These are phyloP conservation scores for Probosciger aterrimus DNA, from an alignment of 2,113 vertebrate species.

Conservation along the genomic window DNA sequence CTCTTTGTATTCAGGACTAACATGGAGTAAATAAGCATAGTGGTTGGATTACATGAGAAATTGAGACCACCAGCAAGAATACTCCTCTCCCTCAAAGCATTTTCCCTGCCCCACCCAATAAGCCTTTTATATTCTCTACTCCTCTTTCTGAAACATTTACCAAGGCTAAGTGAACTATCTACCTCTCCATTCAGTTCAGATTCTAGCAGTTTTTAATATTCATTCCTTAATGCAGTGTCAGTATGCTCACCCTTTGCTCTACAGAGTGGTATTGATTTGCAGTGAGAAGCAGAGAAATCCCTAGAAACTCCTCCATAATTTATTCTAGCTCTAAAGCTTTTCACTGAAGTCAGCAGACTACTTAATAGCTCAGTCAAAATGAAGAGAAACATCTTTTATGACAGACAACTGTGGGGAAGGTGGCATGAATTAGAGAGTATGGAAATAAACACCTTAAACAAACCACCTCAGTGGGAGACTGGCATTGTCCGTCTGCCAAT, in stretches of 20 bases:
- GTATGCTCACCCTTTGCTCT: background rate
- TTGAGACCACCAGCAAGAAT: background rate
- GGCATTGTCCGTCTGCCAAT: background rate
- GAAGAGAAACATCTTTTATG: constrained; percentile 18
- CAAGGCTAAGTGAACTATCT: background rate
- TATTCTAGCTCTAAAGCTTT: constrained; percentile 31
- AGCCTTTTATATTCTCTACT: background rate
- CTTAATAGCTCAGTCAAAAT: constrained; percentile 20
- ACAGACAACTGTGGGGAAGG: background rate
- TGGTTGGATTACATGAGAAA: background rate
- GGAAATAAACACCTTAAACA: constrained; percentile 57
- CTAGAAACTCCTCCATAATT: background rate
- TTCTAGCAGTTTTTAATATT: constrained; percentile 8
- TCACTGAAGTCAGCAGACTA: background rate
- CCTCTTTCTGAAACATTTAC: background rate
- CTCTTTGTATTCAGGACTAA: background rate
- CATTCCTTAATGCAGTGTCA: background rate
- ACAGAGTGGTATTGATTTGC: constrained; percentile 18
- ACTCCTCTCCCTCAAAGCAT: background rate
- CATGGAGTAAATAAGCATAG: background rate
- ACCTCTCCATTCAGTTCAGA: background rate
- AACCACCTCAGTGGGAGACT: constrained; percentile 4
- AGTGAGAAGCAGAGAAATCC: constrained; percentile 13
- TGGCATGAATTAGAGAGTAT: background rate
- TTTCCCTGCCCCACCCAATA: background rate